Base-by-base conservation (phyloP, 2,888 invertebrate species). In the Scelioninae gen. 2 region DNA sequence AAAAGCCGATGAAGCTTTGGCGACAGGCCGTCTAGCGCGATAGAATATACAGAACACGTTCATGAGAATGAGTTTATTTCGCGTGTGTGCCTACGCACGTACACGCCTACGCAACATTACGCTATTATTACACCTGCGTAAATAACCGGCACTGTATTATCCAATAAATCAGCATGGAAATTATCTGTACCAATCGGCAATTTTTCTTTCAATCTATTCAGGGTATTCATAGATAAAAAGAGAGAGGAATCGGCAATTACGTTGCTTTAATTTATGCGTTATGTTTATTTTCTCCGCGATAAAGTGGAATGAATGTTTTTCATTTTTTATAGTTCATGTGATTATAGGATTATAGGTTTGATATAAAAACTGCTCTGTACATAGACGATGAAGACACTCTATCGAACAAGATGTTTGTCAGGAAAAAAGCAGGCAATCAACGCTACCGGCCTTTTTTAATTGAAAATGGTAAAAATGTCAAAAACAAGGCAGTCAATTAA, bases 51-150 rank as follows among this genome's bases (percentile, higher is more conserved):
- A 57, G 61, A 61, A 25, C 57, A 68, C 73, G 63, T 73, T 53
- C 53, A 63, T 22, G 72, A 65, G 68, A 73, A 55, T 70, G 70
- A 60, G 65, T 52, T 50, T 50, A 58, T 28, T 61, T 57, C 57
- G 61, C 48, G 69, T 69, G 64, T 69, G 31, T 64, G 61, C 65
- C 72, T 64, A 64, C 75, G 61, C 71, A 65, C 52, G 63, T 64
- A 61, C 15, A 67, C 67, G 64, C 70, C 70, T 68, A 71, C 71
- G 53, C 28, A 35, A 58, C 52, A 74, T 64, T 58, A 48, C 58
- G 60, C 53, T 70, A 69, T 74, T 71, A 70, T 74, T 74, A 74
- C 74, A 74, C 74, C 74, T 74, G 74, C 64, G 71, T 71, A 74
- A 67, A 74, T 74, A 74, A 48, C 52, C 64, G 46, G 45, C 22